Conservation (phyloP, 2,797 vertebrate species). For the Liasis olivaceus region DNA sequence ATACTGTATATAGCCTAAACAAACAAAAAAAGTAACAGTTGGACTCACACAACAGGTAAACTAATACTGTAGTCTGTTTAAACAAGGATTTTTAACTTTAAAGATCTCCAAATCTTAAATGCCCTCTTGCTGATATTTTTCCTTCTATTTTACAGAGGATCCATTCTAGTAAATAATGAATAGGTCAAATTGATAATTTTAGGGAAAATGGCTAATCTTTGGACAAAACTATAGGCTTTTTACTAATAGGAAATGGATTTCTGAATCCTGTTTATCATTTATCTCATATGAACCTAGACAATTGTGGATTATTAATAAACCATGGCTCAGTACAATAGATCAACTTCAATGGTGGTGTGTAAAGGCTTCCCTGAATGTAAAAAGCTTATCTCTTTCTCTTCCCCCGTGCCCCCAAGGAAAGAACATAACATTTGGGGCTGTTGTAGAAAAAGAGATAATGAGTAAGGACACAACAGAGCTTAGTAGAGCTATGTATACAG, state of each 20-base stretch:
- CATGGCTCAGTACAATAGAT: not conserved
- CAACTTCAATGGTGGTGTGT: not conserved
- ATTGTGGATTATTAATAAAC: not conserved
- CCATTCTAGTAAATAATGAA: not conserved
- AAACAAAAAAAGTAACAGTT: not conserved
- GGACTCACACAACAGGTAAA: not conserved
- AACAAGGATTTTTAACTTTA: not conserved
- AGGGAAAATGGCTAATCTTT: not conserved
- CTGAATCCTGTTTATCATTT: not conserved
- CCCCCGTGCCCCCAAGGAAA: not conserved
- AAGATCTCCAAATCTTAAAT: not conserved
- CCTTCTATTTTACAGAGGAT: not conserved
- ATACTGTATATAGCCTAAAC: not conserved
- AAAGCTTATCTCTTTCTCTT: not conserved
- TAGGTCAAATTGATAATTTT: not conserved
- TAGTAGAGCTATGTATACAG: not conserved
- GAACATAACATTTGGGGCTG: not conserved
- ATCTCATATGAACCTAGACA: not conserved
- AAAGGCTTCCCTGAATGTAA: not conserved
- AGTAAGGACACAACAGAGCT: not conserved
- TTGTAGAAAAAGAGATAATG: not conserved
- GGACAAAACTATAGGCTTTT: not conserved
- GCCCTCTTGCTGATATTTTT: not conserved
- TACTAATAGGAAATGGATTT: not conserved
- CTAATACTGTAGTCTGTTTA: not conserved